Conservation (phyloP, 2,113 vertebrate genomes). For the Nothoprocta pentlandii region DNA sequence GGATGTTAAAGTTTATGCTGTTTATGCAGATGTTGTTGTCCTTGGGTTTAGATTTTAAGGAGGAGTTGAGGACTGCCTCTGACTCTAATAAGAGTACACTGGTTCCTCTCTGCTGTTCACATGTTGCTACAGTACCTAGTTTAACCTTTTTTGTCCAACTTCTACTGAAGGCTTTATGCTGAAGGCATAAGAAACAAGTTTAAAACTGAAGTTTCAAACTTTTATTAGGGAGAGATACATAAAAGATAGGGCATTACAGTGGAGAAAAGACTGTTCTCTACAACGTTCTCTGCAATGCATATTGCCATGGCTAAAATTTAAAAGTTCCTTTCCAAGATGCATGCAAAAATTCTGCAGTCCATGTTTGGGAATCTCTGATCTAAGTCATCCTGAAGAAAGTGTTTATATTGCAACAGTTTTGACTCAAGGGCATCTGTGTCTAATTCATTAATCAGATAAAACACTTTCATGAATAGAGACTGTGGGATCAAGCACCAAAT, state of each 20-base stretch:
- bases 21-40: not conserved
- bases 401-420: not conserved
- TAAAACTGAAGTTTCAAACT: not conserved
- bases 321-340: not conserved
- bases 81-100: not conserved
- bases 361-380: not conserved
- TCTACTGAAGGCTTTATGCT: not conserved
- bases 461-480: not conserved
- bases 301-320: not conserved
- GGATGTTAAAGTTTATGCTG: too few relatives aligned
- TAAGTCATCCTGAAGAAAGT: not conserved
- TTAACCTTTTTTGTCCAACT: not conserved
- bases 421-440: not conserved
- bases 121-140: accelerated
- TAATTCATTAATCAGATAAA: not conserved
- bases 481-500: not conserved
- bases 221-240: not conserved
- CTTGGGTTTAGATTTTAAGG: accelerated
- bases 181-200: not conserved
- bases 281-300: not conserved
- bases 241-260: accelerated
- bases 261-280: not conserved
- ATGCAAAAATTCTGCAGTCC: not conserved
- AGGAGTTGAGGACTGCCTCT: not conserved
- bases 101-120: not conserved